Evolutionary conservation across 2,888 invertebrate species (phyloP).

Genomic region (Heliothis peltigera): DNA sequence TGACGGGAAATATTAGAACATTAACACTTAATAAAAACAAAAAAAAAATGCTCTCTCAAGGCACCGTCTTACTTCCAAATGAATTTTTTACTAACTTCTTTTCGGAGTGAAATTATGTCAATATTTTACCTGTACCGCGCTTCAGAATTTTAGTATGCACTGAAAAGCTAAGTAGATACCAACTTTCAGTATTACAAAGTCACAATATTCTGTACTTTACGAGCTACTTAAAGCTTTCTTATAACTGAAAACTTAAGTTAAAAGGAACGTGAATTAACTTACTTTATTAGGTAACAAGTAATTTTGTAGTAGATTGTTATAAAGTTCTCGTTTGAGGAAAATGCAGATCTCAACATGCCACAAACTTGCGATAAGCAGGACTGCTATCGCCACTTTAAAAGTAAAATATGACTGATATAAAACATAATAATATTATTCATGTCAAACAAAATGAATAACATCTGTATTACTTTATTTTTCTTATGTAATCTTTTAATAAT

Average conservation of each 20-base stretch:
- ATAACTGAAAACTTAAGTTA: conserved; percentile 3
- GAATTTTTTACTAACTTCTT: background rate
- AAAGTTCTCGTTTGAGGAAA: background rate
- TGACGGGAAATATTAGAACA: no score
- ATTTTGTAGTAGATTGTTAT: conserved; percentile 6
- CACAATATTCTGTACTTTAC: background rate
- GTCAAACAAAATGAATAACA: no score
- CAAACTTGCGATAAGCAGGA: no score
- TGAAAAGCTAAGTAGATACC: background rate
- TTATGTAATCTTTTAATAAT: no score
- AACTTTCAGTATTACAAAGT: background rate
- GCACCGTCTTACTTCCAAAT: background rate
- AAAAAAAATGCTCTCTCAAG: no score
- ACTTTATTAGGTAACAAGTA: conserved; percentile 6
- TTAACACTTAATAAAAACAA: no score
- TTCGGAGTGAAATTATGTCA: background rate
- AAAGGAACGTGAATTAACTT: background rate
- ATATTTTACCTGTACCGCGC: background rate
- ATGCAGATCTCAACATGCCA: background rate
- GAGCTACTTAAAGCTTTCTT: conserved; percentile 2
- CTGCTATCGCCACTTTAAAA: no score
- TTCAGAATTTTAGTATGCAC: background rate
- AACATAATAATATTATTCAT: no score
- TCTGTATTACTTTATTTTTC: no score
- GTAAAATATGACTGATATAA: no score